These are phyloP conservation scores for Drosophila subquinaria DNA, from an alignment of 2,888 invertebrate genomes.

Conservation along the genomic window DNA sequence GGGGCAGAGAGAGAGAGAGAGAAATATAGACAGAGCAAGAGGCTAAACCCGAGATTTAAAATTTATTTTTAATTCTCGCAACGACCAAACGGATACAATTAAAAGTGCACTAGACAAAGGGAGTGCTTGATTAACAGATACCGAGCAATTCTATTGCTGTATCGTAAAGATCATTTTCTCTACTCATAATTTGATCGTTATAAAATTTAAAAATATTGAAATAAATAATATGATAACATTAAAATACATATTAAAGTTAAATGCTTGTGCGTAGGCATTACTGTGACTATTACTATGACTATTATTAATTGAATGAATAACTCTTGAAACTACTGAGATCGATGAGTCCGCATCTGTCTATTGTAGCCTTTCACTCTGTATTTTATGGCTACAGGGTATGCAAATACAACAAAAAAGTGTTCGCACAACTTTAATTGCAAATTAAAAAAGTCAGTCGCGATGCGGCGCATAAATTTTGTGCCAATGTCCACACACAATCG, in stretches of 20 bases:
- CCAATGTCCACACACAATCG: slow-evolving; percentile 1
- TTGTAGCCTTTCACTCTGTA: no score
- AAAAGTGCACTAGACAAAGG: not conserved
- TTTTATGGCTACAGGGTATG: slow-evolving; percentile 39
- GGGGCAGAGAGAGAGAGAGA: not conserved
- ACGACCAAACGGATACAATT: slow-evolving; percentile 8
- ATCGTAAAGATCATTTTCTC: no score
- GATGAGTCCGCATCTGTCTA: not conserved
- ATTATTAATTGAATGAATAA: not conserved
- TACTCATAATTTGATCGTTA: no score
- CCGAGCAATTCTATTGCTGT: not conserved
- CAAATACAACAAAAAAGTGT: slow-evolving; percentile 14
- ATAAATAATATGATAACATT: no score
- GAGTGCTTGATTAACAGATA: not conserved
- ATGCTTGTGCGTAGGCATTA: no score
- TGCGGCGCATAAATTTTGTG: slow-evolving; percentile 54
- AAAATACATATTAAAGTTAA: no score
- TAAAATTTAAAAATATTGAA: no score
- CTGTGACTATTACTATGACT: no score
- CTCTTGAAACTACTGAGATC: not conserved
- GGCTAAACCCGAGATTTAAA: slow-evolving; percentile 6
- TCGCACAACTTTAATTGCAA: slow-evolving; percentile 57
- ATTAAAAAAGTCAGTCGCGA: slow-evolving; percentile 53
- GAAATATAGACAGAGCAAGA: not conserved
- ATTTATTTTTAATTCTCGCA: slow-evolving; percentile 25